A percentile compares a stretch with the other conserved stretches of the same genome.
These are phyloP conservation scores for Chrysotoxum bicinctum DNA, from an alignment of 2,888 invertebrate genomes.

Conservation along the genomic window DNA sequence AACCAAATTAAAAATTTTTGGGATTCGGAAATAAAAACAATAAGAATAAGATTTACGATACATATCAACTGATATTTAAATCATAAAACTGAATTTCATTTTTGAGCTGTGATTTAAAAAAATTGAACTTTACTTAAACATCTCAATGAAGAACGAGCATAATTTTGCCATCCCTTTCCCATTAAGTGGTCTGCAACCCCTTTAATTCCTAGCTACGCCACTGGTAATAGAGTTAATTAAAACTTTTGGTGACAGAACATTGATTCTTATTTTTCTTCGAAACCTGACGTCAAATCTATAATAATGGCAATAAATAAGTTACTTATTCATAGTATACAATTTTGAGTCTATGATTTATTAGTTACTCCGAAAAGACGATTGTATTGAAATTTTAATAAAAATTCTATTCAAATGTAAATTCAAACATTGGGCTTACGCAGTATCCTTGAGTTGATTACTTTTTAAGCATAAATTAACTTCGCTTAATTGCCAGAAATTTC, in stretches of 20 bases:
- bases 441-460: not conserved
- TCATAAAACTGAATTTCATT: too few relatives aligned
- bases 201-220: too few relatives aligned
- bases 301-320: not conserved
- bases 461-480: not conserved
- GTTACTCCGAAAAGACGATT: not conserved
- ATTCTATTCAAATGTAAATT: constrained; percentile 3
- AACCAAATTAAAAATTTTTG: too few relatives aligned
- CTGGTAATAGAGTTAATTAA: too few relatives aligned
- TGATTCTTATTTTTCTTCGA: not conserved
- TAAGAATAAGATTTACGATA: too few relatives aligned
- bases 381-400: not conserved
- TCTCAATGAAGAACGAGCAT: too few relatives aligned
- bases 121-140: too few relatives aligned
- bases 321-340: not conserved
- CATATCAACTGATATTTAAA: too few relatives aligned
- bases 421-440: not conserved
- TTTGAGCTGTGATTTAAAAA: too few relatives aligned
- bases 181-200: too few relatives aligned
- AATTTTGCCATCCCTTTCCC: too few relatives aligned
- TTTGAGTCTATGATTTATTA: not conserved
- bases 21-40: too few relatives aligned
- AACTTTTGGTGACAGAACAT: not conserved
- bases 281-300: not conserved
- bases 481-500: not conserved